A percentile compares a stretch with the other conserved stretches of the same genome.
These are phyloP conservation scores for Heterodera schachtii DNA, from an alignment of 1,140 invertebrate species.

Conservation along the genomic window DNA sequence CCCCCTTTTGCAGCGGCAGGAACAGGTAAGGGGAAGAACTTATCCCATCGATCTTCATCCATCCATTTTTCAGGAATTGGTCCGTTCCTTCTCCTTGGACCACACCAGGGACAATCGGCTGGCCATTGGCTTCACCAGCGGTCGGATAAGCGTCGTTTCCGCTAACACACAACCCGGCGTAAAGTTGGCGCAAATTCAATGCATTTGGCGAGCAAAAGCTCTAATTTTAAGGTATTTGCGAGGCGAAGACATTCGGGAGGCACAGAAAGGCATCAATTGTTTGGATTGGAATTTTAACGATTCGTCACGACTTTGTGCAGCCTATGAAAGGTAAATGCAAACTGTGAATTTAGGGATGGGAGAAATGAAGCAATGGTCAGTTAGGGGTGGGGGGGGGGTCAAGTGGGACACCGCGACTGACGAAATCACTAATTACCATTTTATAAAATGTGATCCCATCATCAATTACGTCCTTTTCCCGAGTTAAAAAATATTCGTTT, in stretches of 20 bases:
- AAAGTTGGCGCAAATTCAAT: conserved; percentile 12
- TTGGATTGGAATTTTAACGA: conserved; percentile 31
- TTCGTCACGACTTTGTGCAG: conserved; percentile 26
- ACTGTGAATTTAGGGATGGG: too few relatives aligned
- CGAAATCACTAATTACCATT: too few relatives aligned
- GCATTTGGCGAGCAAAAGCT: background rate
- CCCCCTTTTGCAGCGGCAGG: conserved; percentile 19
- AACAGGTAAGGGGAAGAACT: conserved; percentile 30
- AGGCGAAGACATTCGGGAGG: conserved; percentile 34
- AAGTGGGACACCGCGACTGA: too few relatives aligned
- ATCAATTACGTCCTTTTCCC: background rate
- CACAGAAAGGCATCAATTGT: conserved; percentile 32
- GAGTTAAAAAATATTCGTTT: too few relatives aligned
- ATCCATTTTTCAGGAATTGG: conserved; percentile 20
- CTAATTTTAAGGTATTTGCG: conserved; percentile 12
- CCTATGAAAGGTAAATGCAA: conserved; percentile 33
- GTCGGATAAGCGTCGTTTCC: conserved; percentile 28
- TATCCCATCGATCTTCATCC: background rate
- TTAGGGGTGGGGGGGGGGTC: too few relatives aligned
- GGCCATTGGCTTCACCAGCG: conserved; percentile 34
- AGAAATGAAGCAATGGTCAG: too few relatives aligned
- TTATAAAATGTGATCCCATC: background rate
- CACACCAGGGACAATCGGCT: conserved; percentile 26
- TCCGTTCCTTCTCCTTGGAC: conserved; percentile 30
- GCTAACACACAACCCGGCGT: conserved; percentile 12